Evolutionary conservation across 2,888 invertebrate genomes (phyloP).

Genomic region (Philhelius pedissequus): DNA sequence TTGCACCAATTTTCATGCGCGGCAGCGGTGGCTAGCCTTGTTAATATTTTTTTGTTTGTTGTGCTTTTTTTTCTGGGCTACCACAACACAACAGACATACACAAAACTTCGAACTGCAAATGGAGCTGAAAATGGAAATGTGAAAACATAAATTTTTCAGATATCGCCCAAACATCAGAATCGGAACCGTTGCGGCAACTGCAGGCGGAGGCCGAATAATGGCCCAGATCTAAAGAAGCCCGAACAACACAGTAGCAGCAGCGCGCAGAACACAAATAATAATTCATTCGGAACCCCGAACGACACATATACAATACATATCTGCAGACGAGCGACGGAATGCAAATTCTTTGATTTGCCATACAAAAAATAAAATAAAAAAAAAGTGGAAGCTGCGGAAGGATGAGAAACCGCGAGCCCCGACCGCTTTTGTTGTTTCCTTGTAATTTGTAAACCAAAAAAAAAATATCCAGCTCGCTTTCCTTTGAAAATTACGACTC

Average conservation of each 20-base stretch:
- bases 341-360: constrained; percentile 58
- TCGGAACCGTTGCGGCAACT: background rate
- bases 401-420: constrained; percentile 4
- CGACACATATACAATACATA: constrained; percentile 58
- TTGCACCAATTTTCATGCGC: constrained; percentile 59
- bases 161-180: constrained; percentile 53
- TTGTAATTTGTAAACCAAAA: constrained; percentile 7
- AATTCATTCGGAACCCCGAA: constrained; percentile 46
- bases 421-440: constrained; percentile 17
- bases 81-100: constrained; percentile 42
- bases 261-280: constrained; percentile 28
- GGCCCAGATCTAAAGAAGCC: constrained; percentile 55
- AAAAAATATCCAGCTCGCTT: background rate
- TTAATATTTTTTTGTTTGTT: constrained; percentile 10
- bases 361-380: background rate
- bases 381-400: background rate
- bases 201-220: constrained; percentile 6
- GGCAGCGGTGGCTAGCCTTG: constrained; percentile 24
- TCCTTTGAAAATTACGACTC: constrained; percentile 28
- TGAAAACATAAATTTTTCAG: constrained; percentile 49
- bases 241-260: constrained; percentile 11
- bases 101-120: constrained; percentile 25
- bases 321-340: constrained; percentile 14
- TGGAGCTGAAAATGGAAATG: constrained; percentile 37
- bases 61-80: constrained; percentile 24